Evolutionary conservation across 92 coral and sea anemone genomes (phyloP).

Genomic region (Muricea muricata): DNA sequence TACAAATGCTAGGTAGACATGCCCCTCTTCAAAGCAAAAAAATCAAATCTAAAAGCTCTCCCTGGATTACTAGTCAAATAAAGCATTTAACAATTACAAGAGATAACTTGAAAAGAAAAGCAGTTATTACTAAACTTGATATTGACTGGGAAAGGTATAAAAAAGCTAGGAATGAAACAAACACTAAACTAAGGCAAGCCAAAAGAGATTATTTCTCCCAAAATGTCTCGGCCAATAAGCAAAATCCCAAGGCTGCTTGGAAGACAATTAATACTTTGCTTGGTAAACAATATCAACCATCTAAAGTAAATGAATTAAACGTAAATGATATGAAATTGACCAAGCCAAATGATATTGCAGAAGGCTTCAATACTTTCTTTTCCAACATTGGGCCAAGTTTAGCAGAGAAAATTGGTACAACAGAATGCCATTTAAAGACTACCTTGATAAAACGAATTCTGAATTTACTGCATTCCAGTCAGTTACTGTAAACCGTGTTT

Average conservation of each 20-base stretch:
- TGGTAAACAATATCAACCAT: not conserved
- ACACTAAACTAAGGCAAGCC: not conserved
- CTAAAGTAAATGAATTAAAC: constrained; percentile 6
- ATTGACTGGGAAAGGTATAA: not conserved
- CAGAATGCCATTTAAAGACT: constrained; percentile 4
- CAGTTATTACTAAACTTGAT: not conserved
- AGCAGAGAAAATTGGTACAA: not conserved
- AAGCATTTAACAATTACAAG: not conserved
- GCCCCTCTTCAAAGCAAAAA: not conserved
- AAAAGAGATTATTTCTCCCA: not conserved
- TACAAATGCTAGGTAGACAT: not conserved
- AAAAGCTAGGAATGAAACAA: not conserved
- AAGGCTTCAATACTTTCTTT: not conserved
- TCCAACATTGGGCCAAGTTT: not conserved
- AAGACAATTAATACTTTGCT: not conserved
- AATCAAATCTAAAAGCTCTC: not conserved
- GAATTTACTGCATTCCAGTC: constrained; percentile 8
- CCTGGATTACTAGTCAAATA: not conserved
- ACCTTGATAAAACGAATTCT: not conserved
- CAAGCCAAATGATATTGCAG: not conserved
- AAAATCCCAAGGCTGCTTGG: not conserved
- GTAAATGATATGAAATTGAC: not conserved
- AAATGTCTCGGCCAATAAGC: not conserved
- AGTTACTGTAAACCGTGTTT: not conserved
- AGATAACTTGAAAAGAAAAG: not conserved